A percentile compares a stretch with the other conserved stretches of the same genome.
Conservation (phyloP, 1,140 invertebrate genomes). For the Teleopsis dalmanni region DNA sequence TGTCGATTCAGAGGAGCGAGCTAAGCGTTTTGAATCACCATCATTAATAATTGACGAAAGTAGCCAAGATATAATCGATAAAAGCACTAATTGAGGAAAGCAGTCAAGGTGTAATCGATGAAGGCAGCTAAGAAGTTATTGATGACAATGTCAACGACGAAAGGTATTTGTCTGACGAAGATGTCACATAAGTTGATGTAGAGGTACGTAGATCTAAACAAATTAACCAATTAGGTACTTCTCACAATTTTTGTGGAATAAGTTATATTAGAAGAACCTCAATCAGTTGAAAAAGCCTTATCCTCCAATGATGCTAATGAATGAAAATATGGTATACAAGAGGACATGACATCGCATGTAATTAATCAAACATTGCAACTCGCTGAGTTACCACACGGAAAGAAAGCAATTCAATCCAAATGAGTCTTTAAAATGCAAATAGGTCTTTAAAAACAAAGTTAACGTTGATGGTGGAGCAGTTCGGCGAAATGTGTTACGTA, state of each 20-base stretch:
- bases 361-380: conserved; percentile 13
- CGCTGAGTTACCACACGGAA: neutral
- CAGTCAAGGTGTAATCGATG: neutral
- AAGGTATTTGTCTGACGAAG: neutral
- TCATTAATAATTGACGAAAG: neutral
- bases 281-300: conserved; percentile 2
- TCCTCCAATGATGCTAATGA: neutral
- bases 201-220: neutral
- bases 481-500: conserved; percentile 16
- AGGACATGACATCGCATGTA: neutral
- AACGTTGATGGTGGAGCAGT: neutral
- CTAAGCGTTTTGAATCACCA: neutral
- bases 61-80: neutral
- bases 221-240: neutral
- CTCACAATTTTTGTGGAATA: neutral
- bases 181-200: neutral
- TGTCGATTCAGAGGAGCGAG: neutral
- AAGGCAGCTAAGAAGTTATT: neutral
- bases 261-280: neutral
- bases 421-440: no score
- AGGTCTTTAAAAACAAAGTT: conserved; percentile 4
- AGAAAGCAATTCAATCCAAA: neutral
- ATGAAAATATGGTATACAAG: neutral
- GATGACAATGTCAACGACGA: neutral
- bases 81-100: neutral